Conservation (phyloP, 2,888 invertebrate genomes). For the Spatulosminthurus flaviceps region DNA sequence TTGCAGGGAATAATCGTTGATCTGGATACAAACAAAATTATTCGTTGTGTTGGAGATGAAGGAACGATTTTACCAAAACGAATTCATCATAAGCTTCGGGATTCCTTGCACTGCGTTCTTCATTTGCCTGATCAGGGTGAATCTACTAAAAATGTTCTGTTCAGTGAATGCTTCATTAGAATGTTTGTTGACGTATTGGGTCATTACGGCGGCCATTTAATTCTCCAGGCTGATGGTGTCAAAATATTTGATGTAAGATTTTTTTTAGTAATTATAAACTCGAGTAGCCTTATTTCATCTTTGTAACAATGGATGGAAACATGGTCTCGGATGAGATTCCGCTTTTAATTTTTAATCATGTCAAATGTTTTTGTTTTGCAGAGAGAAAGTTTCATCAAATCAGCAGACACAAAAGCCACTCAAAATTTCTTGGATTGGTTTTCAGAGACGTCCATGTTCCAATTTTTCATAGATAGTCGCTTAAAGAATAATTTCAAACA, state of each 20-base stretch:
- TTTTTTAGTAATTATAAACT: neutral
- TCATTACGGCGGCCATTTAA: slow-evolving; percentile 74
- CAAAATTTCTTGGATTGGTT: slow-evolving; percentile 86
- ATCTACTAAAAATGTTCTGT: slow-evolving; percentile 72
- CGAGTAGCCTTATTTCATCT: no score
- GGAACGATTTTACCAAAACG: slow-evolving; percentile 77
- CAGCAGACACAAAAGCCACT: slow-evolving; percentile 73
- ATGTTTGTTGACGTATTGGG: slow-evolving; percentile 81
- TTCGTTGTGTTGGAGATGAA: slow-evolving; percentile 79
- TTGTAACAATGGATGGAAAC: no score
- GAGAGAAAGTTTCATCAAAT: slow-evolving; percentile 78
- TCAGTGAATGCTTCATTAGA: slow-evolving; percentile 76
- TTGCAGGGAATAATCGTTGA: slow-evolving; percentile 79
- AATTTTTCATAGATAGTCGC: slow-evolving; percentile 74
- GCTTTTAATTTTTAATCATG: neutral
- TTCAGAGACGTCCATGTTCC: slow-evolving; percentile 86
- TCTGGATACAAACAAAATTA: slow-evolving; percentile 71
- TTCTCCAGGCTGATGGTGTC: slow-evolving; percentile 67
- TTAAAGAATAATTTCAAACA: slow-evolving; percentile 63
- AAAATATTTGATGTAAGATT: slow-evolving; percentile 67
- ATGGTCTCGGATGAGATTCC: no score
- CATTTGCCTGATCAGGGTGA: slow-evolving; percentile 68
- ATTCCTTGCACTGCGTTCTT: slow-evolving; percentile 69
- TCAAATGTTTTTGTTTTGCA: slow-evolving; percentile 67
- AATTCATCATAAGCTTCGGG: slow-evolving; percentile 73